These are phyloP conservation scores for Paralichthys olivaceus DNA, from an alignment of 2,113 vertebrate genomes.

Conservation along the genomic window DNA sequence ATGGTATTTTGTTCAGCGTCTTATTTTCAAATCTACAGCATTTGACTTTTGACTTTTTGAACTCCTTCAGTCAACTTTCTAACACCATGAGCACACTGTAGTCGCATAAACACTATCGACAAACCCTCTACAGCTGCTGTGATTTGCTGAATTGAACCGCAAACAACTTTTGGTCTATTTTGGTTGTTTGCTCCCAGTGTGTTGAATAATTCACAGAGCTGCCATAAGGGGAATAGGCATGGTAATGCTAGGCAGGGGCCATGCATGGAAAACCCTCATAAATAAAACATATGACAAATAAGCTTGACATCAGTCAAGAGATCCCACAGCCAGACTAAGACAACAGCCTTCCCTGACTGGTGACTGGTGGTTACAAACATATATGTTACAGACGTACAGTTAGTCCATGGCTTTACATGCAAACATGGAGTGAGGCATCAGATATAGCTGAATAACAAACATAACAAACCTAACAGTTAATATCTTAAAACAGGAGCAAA, in stretches of 20 bases:
- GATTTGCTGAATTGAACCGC: conserved; percentile 44
- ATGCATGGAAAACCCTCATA: conserved; percentile 57
- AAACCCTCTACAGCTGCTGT: background rate
- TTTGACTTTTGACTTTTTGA: background rate
- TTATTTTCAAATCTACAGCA: background rate
- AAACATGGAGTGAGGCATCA: conserved; percentile 1
- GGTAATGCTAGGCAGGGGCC: conserved; percentile 42
- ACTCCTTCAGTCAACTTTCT: background rate
- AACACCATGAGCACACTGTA: background rate
- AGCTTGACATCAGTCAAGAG: conserved; percentile 30
- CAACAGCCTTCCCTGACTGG: background rate
- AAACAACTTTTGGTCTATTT: conserved; percentile 48
- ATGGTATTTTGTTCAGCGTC: background rate
- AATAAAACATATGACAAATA: conserved; percentile 69
- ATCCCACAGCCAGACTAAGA: background rate
- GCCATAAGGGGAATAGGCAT: conserved; percentile 43
- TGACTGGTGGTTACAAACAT: conserved; percentile 10
- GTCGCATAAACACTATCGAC: background rate
- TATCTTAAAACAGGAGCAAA: background rate
- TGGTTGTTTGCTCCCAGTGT: conserved; percentile 22
- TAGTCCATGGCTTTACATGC: conserved; percentile 6
- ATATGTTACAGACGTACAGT: conserved; percentile 15
- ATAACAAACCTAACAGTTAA: background rate
- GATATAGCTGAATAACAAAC: conserved; percentile 1
- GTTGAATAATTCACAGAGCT: conserved; percentile 68